Evolutionary conservation across 1,140 invertebrate genomes (phyloP).

Genomic region (Palaemon carinicauda): DNA sequence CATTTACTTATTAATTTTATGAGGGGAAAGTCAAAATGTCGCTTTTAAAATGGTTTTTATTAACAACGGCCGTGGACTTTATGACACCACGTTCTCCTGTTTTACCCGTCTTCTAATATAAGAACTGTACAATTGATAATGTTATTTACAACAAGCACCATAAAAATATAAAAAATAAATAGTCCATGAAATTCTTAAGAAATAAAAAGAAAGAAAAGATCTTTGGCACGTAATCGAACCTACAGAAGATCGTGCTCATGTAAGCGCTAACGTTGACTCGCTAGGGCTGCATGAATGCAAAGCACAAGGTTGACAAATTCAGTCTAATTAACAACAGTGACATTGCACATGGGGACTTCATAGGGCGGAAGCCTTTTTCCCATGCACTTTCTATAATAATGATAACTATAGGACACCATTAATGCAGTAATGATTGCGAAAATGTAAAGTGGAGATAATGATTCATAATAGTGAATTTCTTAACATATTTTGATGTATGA

Average conservation of each 20-base stretch:
- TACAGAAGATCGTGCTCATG: slow-evolving; percentile 19
- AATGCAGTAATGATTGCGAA: too few relatives aligned
- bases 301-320: too few relatives aligned
- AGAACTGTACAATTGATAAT: slow-evolving; percentile 25
- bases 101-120: slow-evolving; percentile 40
- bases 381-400: too few relatives aligned
- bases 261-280: slow-evolving; percentile 1
- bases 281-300: slow-evolving; percentile 22
- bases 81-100: neutral
- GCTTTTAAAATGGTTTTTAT: slow-evolving; percentile 5
- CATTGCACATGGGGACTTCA: too few relatives aligned
- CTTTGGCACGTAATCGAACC: slow-evolving; percentile 34
- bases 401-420: too few relatives aligned
- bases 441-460: too few relatives aligned
- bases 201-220: neutral
- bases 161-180: slow-evolving; percentile 25
- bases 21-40: neutral
- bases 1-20: too few relatives aligned
- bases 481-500: too few relatives aligned
- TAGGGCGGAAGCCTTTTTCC: too few relatives aligned
- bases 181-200: neutral
- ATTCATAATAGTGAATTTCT: too few relatives aligned
- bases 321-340: too few relatives aligned
- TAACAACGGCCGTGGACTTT: neutral
- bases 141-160: slow-evolving; percentile 46